A percentile compares a stretch with the other conserved stretches of the same genome.
Evolutionary conservation across 1,140 invertebrate species (phyloP).

Genomic region (Zophobas atratus): DNA sequence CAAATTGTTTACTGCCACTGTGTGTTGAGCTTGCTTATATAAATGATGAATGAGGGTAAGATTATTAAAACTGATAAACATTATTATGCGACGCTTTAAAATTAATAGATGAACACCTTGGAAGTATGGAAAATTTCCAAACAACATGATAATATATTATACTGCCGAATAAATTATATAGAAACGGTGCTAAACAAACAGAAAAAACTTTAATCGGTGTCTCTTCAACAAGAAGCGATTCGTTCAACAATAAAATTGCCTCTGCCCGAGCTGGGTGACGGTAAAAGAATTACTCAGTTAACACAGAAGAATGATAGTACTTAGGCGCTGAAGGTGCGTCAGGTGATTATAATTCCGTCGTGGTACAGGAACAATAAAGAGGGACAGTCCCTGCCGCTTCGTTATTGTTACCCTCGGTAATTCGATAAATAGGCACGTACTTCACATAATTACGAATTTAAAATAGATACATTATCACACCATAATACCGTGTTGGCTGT

Average conservation of each 20-base stretch:
- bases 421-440: constrained; percentile 53
- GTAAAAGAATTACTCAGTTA: constrained; percentile 49
- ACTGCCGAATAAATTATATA: constrained; percentile 23
- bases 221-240: constrained; percentile 25
- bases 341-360: constrained; percentile 44
- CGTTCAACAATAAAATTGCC: constrained; percentile 38
- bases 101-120: constrained; percentile 40
- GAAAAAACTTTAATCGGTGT: constrained; percentile 24
- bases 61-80: constrained; percentile 34
- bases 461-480: constrained; percentile 53
- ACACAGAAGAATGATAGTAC: constrained; percentile 36
- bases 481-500: not conserved
- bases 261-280: constrained; percentile 20
- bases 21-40: constrained; percentile 2
- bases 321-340: constrained; percentile 20
- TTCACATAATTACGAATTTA: constrained; percentile 49
- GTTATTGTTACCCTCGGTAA: constrained; percentile 49
- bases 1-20: constrained; percentile 24
- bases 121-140: constrained; percentile 34
- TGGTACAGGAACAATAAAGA: constrained; percentile 41
- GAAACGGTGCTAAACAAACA: constrained; percentile 38
- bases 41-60: constrained; percentile 36
- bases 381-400: constrained; percentile 28
- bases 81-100: constrained; percentile 31
- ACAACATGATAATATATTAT: constrained; percentile 41